These are phyloP conservation scores for Trachelus tabidus DNA, from an alignment of 2,888 invertebrate species.

Conservation along the genomic window DNA sequence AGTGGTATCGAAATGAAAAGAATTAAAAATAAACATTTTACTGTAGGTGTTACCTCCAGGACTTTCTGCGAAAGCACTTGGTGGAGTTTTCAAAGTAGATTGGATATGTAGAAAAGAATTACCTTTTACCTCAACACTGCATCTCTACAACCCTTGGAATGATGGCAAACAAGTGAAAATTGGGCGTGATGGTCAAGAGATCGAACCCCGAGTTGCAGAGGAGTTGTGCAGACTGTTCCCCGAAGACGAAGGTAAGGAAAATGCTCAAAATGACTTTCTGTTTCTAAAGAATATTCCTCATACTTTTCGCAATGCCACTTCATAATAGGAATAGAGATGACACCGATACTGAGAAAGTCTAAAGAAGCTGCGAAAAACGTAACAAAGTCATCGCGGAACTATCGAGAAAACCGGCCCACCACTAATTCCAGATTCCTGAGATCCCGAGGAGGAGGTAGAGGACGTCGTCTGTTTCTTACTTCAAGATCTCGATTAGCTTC, in stretches of 20 bases:
- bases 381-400: slow-evolving; percentile 68
- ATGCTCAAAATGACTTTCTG: neutral
- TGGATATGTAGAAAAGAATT: slow-evolving; percentile 97
- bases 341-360: slow-evolving; percentile 85
- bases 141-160: slow-evolving; percentile 97
- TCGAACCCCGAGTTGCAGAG: slow-evolving; percentile 95
- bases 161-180: slow-evolving; percentile 99
- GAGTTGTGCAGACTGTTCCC: slow-evolving; percentile 94
- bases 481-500: slow-evolving; percentile 73
- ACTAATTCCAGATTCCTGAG: slow-evolving; percentile 54
- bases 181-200: slow-evolving; percentile 98
- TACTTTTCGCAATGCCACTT: neutral
- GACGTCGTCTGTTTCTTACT: slow-evolving; percentile 73
- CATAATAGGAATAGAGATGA: slow-evolving; percentile 78
- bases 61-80: slow-evolving; percentile 90
- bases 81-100: slow-evolving; percentile 96
- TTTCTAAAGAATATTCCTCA: neutral
- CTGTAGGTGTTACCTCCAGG: slow-evolving; percentile 83
- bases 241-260: slow-evolving; percentile 79
- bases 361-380: slow-evolving; percentile 83
- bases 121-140: slow-evolving; percentile 90
- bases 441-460: slow-evolving; percentile 56
- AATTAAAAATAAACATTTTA: neutral
- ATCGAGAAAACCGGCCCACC: slow-evolving; percentile 66
- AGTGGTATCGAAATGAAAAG: neutral